Base-by-base conservation (phyloP, 1,140 invertebrate species). In the Cherax destructor region DNA sequence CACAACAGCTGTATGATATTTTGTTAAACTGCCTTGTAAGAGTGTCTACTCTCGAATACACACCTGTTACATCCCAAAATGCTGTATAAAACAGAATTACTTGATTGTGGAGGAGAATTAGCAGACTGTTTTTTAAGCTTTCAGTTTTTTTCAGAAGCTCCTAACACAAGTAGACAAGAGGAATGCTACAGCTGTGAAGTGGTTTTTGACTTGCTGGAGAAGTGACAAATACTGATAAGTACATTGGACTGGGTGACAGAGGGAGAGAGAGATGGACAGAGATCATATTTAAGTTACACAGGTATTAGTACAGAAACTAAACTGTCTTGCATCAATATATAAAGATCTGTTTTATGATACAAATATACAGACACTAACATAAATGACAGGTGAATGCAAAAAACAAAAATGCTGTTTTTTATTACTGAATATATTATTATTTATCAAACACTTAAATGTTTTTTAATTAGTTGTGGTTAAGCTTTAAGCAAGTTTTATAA, bases 311-410 rank as follows among this genome's bases (percentile, higher is more conserved):
- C n/a, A 74, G 69, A 74, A 74, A 74, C 69, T 74, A 74, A 74
- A 41, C 24, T 74, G 24, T 74, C 69, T 74, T 74, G 69, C 69
- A 74, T 74, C 69, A 74, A 74, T 74, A 74, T 74, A 74, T 74
- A 74, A 74, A 74, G 69, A 74, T 74, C n/a, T 74, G 69, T 74
- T 74, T 74, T 74, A 74, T 74, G 69, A 74, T 74, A 74, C 69
- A 74, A 74, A 74, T 74, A 74, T 74, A 74, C n/a, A 74, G 69
- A 74, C 69, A 74, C 24, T 21, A 74, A 74, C 69, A 74, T 74
- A 74, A 24, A 74, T 74, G n/a, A 21, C 6, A 24, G 69, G 69
- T 7, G n/a, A 74, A 24, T 74, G 69, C n/a, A 74, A 74, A 13
- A 56, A 56, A 7, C 1, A 56, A 56, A 56, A 56, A 56, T 13